phyloP scores from a whole-genome alignment of 2,113 vertebrate species.

The Artemisiospiza belli region DNA sequence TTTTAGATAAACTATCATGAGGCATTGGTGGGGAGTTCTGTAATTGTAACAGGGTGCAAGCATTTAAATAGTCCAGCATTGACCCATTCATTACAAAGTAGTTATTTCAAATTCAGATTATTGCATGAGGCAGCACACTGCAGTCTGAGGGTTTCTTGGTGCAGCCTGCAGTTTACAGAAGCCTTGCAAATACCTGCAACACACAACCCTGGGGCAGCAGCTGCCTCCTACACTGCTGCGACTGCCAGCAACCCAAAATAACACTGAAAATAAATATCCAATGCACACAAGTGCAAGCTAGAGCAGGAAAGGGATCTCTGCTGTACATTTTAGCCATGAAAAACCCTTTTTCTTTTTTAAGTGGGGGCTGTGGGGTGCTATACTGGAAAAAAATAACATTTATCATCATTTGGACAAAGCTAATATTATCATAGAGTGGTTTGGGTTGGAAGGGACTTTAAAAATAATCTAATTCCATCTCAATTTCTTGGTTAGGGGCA shows the following conservation, averaged over 20 bases:
- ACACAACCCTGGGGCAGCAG: not conserved
- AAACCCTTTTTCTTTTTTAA: not conserved
- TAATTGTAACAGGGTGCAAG: not conserved
- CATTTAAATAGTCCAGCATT: not conserved
- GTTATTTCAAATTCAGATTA: not conserved
- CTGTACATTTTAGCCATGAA: not conserved
- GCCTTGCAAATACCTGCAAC: not conserved
- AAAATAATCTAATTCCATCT: not conserved
- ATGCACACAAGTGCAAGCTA: not conserved
- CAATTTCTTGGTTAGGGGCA: not conserved
- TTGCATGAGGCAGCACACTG: not conserved
- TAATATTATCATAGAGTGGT: not conserved
- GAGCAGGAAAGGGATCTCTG: not conserved
- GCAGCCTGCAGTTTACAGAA: conserved; percentile 4
- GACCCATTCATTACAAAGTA: not conserved
- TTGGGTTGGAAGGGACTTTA: not conserved
- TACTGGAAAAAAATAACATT: not conserved
- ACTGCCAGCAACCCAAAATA: not conserved
- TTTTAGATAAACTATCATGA: not conserved
- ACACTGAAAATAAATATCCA: not conserved
- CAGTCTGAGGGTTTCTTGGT: not conserved
- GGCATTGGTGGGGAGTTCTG: not conserved
- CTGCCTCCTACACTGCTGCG: not conserved
- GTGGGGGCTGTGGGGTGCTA: not conserved
- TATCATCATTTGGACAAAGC: conserved; percentile 26